phyloP scores from a whole-genome alignment of 2,113 vertebrate species.

The Mus musculus region DNA sequence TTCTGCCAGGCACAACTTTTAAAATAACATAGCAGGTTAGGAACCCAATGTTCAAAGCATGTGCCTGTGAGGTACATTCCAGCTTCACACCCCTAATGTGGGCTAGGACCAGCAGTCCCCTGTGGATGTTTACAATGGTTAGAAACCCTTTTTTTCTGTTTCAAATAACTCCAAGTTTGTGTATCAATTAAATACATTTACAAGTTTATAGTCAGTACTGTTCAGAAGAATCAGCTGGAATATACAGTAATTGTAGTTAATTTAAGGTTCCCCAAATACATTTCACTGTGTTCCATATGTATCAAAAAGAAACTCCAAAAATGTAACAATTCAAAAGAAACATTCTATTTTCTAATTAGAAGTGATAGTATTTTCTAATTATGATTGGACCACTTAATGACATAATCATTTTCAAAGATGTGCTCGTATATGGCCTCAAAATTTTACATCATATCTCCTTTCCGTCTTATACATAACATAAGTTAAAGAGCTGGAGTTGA shows the following conservation, averaged over 20 bases:
- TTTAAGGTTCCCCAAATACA: constrained; percentile 5
- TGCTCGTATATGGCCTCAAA: background rate
- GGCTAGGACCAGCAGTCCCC: background rate
- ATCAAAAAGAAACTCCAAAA: constrained; percentile 29
- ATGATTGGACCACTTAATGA: background rate
- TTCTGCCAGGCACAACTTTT: background rate
- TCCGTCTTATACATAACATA: background rate
- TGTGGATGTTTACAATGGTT: background rate
- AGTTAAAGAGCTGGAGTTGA: background rate
- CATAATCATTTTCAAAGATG: constrained; percentile 10
- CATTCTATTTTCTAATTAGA: constrained; percentile 3
- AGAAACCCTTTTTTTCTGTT: constrained; percentile 49
- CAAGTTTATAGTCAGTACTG: constrained; percentile 22
- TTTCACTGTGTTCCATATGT: background rate
- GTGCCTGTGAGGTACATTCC: background rate
- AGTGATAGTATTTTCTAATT: constrained; percentile 48
- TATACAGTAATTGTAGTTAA: background rate
- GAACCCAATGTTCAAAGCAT: background rate
- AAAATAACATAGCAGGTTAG: background rate
- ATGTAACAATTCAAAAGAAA: constrained; percentile 51
- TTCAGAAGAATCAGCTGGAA: background rate
- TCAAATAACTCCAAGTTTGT: constrained; percentile 34
- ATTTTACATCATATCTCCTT: constrained; percentile 25
- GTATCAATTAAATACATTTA: background rate
- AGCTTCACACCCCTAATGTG: background rate